These are phyloP conservation scores for Tragelaphus eurycerus DNA, from an alignment of 2,797 vertebrate species.

Conservation along the genomic window DNA sequence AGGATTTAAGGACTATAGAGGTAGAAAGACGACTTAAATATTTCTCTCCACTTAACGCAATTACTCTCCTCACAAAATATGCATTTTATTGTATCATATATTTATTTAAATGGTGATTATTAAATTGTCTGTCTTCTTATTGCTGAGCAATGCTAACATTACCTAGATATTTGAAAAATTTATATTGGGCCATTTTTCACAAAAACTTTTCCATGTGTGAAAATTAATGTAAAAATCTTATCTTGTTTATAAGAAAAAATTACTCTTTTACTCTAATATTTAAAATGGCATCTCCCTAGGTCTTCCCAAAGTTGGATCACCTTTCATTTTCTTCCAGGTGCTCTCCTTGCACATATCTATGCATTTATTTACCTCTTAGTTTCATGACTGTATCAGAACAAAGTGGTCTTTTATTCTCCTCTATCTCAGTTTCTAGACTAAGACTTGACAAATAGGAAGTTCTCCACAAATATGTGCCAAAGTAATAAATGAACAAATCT, in stretches of 20 bases:
- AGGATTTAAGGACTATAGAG: not conserved
- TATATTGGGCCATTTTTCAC: not conserved
- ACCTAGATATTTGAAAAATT: not conserved
- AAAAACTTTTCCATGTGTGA: not conserved
- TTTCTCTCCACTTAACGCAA: not conserved
- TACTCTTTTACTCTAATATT: not conserved
- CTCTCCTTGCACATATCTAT: not conserved
- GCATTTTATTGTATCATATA: not conserved
- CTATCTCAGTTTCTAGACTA: not conserved
- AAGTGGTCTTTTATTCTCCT: not conserved
- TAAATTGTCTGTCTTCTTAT: not conserved
- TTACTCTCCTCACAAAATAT: not conserved
- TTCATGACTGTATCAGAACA: not conserved
- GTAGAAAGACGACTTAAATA: not conserved
- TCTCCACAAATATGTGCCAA: not conserved
- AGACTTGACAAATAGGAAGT: not conserved
- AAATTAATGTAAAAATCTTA: not conserved
- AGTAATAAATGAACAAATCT: conserved; percentile 28
- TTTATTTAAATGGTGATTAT: not conserved
- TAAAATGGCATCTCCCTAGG: not conserved
- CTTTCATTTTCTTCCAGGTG: not conserved
- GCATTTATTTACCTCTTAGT: not conserved
- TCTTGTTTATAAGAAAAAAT: not conserved
- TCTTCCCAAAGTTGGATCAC: not conserved
- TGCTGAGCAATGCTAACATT: not conserved